Evolutionary conservation across 2,113 vertebrate species (phyloP).

Genomic region (Phasianus colchicus): DNA sequence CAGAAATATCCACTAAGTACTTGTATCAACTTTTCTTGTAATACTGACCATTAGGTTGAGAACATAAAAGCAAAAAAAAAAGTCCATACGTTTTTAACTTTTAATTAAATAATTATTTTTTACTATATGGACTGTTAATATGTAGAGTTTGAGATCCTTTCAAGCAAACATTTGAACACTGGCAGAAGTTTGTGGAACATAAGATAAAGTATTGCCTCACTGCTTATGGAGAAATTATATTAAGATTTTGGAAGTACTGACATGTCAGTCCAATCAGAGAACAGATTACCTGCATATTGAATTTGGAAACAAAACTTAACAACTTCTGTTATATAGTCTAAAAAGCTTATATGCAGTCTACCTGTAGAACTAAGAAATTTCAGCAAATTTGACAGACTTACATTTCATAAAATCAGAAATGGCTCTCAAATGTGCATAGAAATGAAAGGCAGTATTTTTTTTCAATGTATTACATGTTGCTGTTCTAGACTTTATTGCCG

Average conservation of each 20-base stretch:
- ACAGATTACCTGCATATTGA: background rate
- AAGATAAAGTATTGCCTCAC: background rate
- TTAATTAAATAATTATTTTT: background rate
- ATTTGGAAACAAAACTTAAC: background rate
- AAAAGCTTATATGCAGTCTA: background rate
- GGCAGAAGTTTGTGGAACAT: background rate
- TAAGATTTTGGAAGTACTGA: background rate
- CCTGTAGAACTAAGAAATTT: background rate
- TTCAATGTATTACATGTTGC: background rate
- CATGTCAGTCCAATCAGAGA: background rate
- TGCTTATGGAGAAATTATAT: background rate
- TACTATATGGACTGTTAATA: background rate
- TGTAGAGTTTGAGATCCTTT: background rate
- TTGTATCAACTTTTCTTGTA: background rate
- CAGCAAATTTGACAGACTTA: background rate
- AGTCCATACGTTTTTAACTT: background rate
- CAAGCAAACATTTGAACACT: background rate
- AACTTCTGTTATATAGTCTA: background rate
- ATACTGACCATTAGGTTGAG: background rate
- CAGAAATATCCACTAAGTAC: background rate
- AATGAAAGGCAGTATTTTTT: background rate
- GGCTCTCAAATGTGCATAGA: background rate
- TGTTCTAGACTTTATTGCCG: background rate
- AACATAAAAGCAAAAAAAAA: background rate
- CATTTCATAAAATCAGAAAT: background rate